Conservation (phyloP, 2,797 vertebrate genomes). For the Micrastur ruficollis region DNA sequence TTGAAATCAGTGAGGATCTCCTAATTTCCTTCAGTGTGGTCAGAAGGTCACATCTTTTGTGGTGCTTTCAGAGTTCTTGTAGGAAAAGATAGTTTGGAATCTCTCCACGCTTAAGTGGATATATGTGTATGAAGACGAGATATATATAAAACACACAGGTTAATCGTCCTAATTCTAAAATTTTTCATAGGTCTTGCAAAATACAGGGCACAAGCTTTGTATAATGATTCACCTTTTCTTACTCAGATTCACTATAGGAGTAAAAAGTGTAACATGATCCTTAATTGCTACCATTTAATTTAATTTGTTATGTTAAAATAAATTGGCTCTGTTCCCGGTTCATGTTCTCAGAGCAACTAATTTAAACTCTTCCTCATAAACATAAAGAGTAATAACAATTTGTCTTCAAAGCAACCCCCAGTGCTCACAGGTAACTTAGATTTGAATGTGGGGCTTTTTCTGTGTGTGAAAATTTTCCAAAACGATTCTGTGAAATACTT, state of each 20-base stretch:
- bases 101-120: background rate
- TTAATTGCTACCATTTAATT: background rate
- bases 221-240: background rate
- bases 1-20: background rate
- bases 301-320: background rate
- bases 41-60: background rate
- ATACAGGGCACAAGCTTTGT: background rate
- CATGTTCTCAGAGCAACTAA: background rate
- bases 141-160: background rate
- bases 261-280: background rate
- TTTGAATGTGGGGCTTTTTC: rapidly evolving
- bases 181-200: background rate
- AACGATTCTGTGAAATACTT: background rate
- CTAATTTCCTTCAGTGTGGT: background rate
- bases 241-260: background rate
- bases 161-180: background rate
- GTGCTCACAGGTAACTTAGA: background rate
- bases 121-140: background rate
- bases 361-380: background rate
- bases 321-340: background rate
- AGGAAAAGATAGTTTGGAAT: background rate
- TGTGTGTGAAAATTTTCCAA: background rate
- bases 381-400: background rate
- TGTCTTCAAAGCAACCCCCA: background rate
- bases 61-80: background rate